These are phyloP conservation scores for Ifrita kowaldi DNA, from an alignment of 2,113 vertebrate genomes.

Conservation along the genomic window DNA sequence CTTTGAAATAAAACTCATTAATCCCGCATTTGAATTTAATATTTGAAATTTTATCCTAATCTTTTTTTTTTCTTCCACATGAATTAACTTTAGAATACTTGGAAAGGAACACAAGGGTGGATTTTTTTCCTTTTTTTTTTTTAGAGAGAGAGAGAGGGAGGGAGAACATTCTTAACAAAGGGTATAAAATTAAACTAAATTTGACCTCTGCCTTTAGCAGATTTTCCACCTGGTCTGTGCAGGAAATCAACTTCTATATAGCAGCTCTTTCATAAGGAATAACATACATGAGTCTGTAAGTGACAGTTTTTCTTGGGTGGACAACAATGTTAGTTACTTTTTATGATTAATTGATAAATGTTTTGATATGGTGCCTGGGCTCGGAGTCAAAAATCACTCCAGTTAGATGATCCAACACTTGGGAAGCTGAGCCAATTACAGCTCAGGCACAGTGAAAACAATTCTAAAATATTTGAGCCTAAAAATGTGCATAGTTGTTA, in stretches of 20 bases:
- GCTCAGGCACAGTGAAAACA: slow-evolving; percentile 54
- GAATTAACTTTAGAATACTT: slow-evolving; percentile 69
- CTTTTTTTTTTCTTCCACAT: slow-evolving; percentile 68
- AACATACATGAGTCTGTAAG: background rate
- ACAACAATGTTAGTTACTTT: slow-evolving; percentile 33
- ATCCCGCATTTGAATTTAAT: slow-evolving; percentile 75
- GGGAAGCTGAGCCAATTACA: slow-evolving; percentile 37
- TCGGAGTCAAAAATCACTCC: slow-evolving; percentile 58
- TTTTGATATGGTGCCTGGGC: slow-evolving; percentile 35
- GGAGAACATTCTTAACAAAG: slow-evolving; percentile 64
- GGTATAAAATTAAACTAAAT: slow-evolving; percentile 66
- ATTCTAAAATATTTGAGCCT: slow-evolving; percentile 57
- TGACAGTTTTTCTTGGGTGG: slow-evolving; percentile 45
- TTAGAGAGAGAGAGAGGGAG: background rate
- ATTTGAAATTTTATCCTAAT: slow-evolving; percentile 75
- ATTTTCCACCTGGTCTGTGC: slow-evolving; percentile 67
- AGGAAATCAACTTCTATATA: slow-evolving; percentile 58
- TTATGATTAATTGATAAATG: slow-evolving; percentile 49
- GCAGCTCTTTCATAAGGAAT: slow-evolving; percentile 29
- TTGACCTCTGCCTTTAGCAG: slow-evolving; percentile 62
- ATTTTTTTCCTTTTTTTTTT: background rate
- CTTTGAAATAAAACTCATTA: slow-evolving; percentile 74
- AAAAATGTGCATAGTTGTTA: slow-evolving; percentile 62
- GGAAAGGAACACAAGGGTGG: slow-evolving; percentile 39
- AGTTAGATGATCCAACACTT: slow-evolving; percentile 41